These are phyloP conservation scores for Drosophila macrospina DNA, from an alignment of 2,888 invertebrate genomes.

Conservation along the genomic window DNA sequence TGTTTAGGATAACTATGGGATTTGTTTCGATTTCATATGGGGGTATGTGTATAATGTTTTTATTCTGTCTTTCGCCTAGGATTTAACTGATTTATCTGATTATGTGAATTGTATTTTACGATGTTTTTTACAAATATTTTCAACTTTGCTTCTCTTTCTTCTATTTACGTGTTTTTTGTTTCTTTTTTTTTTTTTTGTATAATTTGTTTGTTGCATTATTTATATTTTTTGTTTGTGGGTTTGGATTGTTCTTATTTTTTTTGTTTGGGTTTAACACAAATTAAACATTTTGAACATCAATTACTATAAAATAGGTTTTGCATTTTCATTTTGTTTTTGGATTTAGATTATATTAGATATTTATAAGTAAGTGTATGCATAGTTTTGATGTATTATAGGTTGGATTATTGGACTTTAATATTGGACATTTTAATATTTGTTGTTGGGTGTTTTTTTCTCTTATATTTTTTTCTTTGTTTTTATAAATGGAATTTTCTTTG, in stretches of 20 bases:
- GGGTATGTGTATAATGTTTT: conserved; percentile 52
- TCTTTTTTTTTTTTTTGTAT: conserved; percentile 31
- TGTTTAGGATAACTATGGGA: conserved; percentile 56
- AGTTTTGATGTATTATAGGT: conserved; percentile 65
- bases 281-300: conserved; percentile 55
- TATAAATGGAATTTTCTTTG: conserved; percentile 40
- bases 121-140: conserved; percentile 56
- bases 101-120: conserved; percentile 49
- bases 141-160: conserved; percentile 38
- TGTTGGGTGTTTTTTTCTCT: conserved; percentile 22
- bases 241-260: conserved; percentile 26
- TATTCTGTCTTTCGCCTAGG: conserved; percentile 36
- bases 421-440: conserved; percentile 46
- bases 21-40: conserved; percentile 40
- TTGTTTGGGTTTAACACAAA: conserved; percentile 55
- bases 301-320: conserved; percentile 55
- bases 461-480: conserved; percentile 16
- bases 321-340: conserved; percentile 49
- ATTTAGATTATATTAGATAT: conserved; percentile 47
- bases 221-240: conserved; percentile 48
- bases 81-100: conserved; percentile 31
- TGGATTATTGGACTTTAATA: conserved; percentile 68
- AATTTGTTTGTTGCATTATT: conserved; percentile 42
- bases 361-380: conserved; percentile 63
- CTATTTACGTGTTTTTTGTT: conserved; percentile 11